A percentile compares a stretch with the other conserved stretches of the same genome.
These are phyloP conservation scores for Himalopsyche tibetana DNA, from an alignment of 2,888 invertebrate species.

Conservation along the genomic window DNA sequence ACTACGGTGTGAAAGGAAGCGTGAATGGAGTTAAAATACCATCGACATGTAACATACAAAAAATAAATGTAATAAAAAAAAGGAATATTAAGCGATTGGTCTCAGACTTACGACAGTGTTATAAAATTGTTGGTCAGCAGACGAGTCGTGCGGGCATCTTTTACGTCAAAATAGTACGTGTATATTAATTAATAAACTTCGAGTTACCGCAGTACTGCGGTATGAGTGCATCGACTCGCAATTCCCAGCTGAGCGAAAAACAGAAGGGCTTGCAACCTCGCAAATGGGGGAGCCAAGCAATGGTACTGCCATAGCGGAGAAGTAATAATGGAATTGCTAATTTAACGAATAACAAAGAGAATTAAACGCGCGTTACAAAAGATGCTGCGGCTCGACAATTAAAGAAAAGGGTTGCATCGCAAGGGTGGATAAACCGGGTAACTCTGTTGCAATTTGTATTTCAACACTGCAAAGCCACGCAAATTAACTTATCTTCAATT, in stretches of 20 bases:
- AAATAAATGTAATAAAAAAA: no score
- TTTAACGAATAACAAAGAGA: constrained; percentile 65
- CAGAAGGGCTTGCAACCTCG: constrained; percentile 17
- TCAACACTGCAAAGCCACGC: constrained; percentile 49
- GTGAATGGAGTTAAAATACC: no score
- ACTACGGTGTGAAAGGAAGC: no score
- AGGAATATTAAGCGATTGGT: no score
- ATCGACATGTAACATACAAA: no score
- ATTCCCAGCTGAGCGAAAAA: constrained; percentile 11
- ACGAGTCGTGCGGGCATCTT: no score
- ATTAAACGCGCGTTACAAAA: constrained; percentile 63
- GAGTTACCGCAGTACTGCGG: background rate
- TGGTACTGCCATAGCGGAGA: constrained; percentile 27
- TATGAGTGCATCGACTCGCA: background rate
- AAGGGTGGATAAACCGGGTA: constrained; percentile 57
- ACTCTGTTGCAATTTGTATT: constrained; percentile 59
- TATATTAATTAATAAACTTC: no score
- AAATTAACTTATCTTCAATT: no score
- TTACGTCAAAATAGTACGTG: no score
- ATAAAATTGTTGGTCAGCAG: no score
- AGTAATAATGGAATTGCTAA: constrained; percentile 64
- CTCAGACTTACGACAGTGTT: no score
- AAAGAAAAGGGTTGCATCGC: constrained; percentile 63
- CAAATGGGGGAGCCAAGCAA: constrained; percentile 45
- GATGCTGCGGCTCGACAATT: constrained; percentile 61